Base-by-base conservation (phyloP, 2,797 vertebrate genomes). In the Vultur gryphus region DNA sequence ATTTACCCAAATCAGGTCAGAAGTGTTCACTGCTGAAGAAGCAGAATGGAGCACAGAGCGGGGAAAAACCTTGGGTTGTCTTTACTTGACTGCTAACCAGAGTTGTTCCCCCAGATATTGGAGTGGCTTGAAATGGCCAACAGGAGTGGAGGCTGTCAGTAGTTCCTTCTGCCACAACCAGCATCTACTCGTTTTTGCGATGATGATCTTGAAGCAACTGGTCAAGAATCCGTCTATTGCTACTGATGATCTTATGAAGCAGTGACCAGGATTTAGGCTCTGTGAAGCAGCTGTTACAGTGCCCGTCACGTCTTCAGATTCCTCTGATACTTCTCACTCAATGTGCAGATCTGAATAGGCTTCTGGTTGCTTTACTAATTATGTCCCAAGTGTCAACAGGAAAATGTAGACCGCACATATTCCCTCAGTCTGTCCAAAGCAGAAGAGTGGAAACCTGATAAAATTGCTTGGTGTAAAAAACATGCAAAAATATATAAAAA, bases 41-140 rank as follows among this genome's bases (percentile, higher is more conserved):
- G 39, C 31, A 76, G 31, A 85, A 89, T 5, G 20, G 59, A 55
- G 46, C 26, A 52, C 6, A 13, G 43, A 18, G 28, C 3, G 1
- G 23, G 33, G 23, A 43, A 33, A 62, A 64, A 28, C 2, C 21
- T 12, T 37, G 25, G 13, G 13, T 52, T 5, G 2, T 35, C 49
- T 69, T 73, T 55, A 66, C 11, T 59, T 41, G 44, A 43, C 39
- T 51, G 18, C 23, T 48, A 39, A 6, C 31, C 41, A 35, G 35
- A 58, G n/a, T 4, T 55, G 24, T 55, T 43, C 35, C 21, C 18
- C 2, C 23, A 65, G 24, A n/a, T 15, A 48, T 1, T 0, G 1
- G 33, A 58, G 11, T 35, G 31, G 20, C 51, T 77, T 77, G 58
- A n/a, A 29, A 43, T 23, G 46, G 52, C 33, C 44, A 64, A 7